phyloP scores from a whole-genome alignment of 2,797 vertebrate species.

The Discoglossus pictus region DNA sequence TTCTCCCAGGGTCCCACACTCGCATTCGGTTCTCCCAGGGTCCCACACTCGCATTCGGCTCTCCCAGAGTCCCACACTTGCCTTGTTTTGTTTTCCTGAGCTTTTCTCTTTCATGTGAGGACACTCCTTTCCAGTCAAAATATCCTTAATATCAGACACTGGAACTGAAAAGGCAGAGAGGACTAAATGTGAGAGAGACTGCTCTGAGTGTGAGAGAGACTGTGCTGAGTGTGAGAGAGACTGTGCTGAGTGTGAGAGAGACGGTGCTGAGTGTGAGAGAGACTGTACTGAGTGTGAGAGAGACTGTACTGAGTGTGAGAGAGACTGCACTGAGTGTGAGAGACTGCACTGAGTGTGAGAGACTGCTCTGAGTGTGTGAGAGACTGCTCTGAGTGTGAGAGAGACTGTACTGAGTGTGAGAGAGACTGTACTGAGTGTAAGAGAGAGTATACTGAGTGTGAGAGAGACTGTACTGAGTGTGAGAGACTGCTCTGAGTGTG shows the following conservation, averaged over 20 bases:
- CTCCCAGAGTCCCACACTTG: conserved; percentile 52
- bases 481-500: no score
- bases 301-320: no score
- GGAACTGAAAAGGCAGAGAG: conserved; percentile 81
- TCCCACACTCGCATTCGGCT: background rate
- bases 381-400: no score
- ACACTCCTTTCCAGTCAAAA: conserved; percentile 91
- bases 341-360: no score
- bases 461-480: no score
- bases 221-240: background rate
- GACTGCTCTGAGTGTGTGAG: no score
- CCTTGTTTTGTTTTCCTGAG: conserved; percentile 93
- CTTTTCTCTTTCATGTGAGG: conserved; percentile 92
- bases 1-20: background rate
- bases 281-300: no score
- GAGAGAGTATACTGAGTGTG: no score
- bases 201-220: no score
- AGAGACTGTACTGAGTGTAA: no score
- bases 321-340: background rate
- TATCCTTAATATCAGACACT: conserved; percentile 86
- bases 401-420: no score
- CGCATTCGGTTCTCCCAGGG: background rate
- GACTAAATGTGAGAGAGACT: background rate
- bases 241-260: background rate
- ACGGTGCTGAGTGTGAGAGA: no score